A percentile compares a stretch with the other conserved stretches of the same genome.
phyloP scores from a whole-genome alignment of 2,888 invertebrate genomes.

The Gryllus longicercus region DNA sequence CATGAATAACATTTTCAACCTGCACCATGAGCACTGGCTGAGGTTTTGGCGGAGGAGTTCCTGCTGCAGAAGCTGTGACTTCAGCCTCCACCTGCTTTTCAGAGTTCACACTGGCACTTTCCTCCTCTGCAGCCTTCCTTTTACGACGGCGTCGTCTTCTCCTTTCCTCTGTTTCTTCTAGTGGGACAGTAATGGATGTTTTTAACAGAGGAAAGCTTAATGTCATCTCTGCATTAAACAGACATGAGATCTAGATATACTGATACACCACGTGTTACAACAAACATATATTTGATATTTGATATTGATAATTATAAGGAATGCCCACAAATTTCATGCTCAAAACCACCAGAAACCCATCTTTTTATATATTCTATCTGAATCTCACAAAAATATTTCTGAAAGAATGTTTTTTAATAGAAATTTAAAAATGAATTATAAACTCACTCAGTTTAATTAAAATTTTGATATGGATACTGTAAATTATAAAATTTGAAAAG shows the following conservation, averaged over 20 bases:
- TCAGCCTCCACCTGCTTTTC: slow-evolving; percentile 23
- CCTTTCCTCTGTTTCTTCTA: slow-evolving; percentile 58
- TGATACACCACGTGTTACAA: no score
- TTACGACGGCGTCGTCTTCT: slow-evolving; percentile 36
- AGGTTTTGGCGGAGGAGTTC: neutral
- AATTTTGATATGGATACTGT: no score
- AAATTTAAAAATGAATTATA: no score
- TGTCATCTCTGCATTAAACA: slow-evolving; percentile 61
- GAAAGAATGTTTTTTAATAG: no score
- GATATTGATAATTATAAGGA: no score
- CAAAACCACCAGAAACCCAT: no score
- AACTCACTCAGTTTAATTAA: no score
- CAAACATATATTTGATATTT: no score
- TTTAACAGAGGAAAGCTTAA: slow-evolving; percentile 81
- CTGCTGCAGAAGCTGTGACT: slow-evolving; percentile 18
- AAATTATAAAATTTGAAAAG: no score
- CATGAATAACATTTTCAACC: slow-evolving; percentile 86
- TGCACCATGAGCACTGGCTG: slow-evolving; percentile 82
- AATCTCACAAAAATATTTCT: no score
- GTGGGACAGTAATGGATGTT: slow-evolving; percentile 74
- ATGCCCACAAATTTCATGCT: no score
- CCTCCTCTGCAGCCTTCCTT: slow-evolving; percentile 33
- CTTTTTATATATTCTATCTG: no score
- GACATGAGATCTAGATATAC: neutral
- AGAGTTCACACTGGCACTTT: slow-evolving; percentile 32